These are phyloP conservation scores for Drosophila limbata DNA, from an alignment of 2,888 invertebrate species.

Conservation along the genomic window DNA sequence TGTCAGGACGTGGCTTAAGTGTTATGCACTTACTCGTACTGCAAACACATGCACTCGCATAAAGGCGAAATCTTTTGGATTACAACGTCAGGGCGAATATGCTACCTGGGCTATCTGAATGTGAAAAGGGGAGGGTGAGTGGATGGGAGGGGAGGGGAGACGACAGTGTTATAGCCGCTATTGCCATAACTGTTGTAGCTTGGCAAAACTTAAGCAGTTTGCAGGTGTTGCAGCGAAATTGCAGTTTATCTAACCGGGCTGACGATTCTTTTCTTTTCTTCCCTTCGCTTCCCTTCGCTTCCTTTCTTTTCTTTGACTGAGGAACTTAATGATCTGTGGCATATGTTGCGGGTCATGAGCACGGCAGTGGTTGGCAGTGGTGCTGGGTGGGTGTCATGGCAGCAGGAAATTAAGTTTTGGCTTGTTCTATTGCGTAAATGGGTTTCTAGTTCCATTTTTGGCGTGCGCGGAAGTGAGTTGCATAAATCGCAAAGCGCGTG, in stretches of 20 bases:
- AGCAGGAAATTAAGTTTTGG: constrained; percentile 77
- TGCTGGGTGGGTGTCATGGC: not conserved
- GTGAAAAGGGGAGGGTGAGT: constrained; percentile 4
- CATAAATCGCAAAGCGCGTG: constrained; percentile 79
- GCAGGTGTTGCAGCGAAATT: constrained; percentile 79
- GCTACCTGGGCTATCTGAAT: constrained; percentile 29
- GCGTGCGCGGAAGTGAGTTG: constrained; percentile 72
- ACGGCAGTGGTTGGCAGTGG: constrained; percentile 17
- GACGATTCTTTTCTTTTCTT: constrained; percentile 21
- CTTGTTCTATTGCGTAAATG: constrained; percentile 78
- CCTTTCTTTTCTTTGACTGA: constrained; percentile 25
- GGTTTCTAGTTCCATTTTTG: constrained; percentile 69
- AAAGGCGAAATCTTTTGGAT: constrained; percentile 74
- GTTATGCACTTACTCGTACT: constrained; percentile 77
- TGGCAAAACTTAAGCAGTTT: constrained; percentile 73
- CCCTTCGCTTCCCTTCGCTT: not conserved
- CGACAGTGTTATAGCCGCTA: constrained; percentile 56
- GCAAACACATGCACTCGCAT: constrained; percentile 56
- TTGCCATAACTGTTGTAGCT: constrained; percentile 70
- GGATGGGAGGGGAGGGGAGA: constrained; percentile 5
- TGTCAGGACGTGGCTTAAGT: constrained; percentile 70
- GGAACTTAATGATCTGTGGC: constrained; percentile 77
- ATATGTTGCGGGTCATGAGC: constrained; percentile 74
- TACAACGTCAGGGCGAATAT: constrained; percentile 70
- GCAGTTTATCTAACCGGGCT: constrained; percentile 72